Percentiles rank a stretch among this genome's conserved stretches.
These are phyloP conservation scores for Polyommatus icarus DNA, from an alignment of 2,888 invertebrate species.

Conservation along the genomic window DNA sequence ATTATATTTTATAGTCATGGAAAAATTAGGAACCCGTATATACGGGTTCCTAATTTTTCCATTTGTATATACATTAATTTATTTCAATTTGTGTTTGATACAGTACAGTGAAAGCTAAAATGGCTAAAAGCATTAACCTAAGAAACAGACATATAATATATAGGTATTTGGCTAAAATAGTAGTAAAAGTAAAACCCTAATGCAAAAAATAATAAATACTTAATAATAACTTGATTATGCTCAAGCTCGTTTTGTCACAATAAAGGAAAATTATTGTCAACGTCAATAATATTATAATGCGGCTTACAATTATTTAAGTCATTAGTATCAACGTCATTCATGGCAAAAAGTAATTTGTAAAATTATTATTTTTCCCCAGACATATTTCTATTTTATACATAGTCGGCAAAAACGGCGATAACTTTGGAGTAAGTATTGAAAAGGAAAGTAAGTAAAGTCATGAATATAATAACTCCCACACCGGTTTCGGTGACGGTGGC, in stretches of 20 bases:
- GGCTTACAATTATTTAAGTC: not conserved
- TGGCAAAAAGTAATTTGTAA: not conserved
- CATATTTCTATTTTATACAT: too few relatives aligned
- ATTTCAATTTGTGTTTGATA: not conserved
- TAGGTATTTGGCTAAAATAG: too few relatives aligned
- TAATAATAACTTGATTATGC: not conserved
- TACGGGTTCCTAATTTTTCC: too few relatives aligned
- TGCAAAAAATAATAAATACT: not conserved
- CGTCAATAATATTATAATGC: not conserved
- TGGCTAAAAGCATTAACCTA: too few relatives aligned
- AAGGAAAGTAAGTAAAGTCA: too few relatives aligned
- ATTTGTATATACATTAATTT: not conserved
- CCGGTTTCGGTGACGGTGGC: too few relatives aligned
- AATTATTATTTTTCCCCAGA: not conserved
- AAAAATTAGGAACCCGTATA: not conserved
- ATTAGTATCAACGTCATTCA: not conserved
- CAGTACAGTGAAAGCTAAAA: too few relatives aligned
- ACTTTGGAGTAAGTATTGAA: too few relatives aligned
- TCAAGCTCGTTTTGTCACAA: not conserved
- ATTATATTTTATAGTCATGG: not conserved
- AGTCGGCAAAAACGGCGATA: too few relatives aligned
- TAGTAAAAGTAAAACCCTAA: not conserved
- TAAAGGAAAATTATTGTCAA: not conserved
- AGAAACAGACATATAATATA: too few relatives aligned
- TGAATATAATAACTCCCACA: too few relatives aligned